These are phyloP conservation scores for Capricornis sumatraensis DNA, from an alignment of 2,113 vertebrate species.

Conservation along the genomic window DNA sequence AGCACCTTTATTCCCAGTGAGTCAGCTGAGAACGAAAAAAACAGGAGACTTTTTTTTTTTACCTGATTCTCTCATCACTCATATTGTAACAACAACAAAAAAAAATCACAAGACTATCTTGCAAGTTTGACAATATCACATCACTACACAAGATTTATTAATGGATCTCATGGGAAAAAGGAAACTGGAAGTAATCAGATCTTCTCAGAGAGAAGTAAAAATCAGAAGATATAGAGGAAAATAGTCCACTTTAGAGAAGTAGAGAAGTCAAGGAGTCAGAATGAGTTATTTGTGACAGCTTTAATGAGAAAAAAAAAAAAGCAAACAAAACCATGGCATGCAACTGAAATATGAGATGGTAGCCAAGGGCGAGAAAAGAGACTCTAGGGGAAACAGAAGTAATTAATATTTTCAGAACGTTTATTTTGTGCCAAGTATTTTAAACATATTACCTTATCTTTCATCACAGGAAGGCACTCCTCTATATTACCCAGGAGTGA, in stretches of 20 bases:
- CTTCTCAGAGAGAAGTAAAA: background rate
- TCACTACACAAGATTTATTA: background rate
- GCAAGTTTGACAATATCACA: background rate
- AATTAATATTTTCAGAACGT: background rate
- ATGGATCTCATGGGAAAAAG: background rate
- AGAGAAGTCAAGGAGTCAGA: background rate
- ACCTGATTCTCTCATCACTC: background rate
- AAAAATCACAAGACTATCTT: background rate
- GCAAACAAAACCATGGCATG: background rate
- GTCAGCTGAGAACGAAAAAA: background rate
- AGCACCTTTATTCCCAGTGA: background rate
- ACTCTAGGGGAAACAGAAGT: background rate
- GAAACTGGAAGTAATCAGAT: background rate
- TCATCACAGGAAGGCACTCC: background rate
- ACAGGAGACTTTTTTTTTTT: background rate
- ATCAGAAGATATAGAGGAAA: background rate
- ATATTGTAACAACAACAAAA: background rate
- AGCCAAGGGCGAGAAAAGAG: background rate
- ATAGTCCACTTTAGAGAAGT: rapidly evolving
- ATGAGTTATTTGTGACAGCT: background rate
- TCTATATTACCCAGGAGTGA: background rate
- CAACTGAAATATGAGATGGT: background rate
- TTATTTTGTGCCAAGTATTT: background rate
- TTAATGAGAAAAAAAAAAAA: background rate
- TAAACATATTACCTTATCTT: background rate